Evolutionary conservation across 2,797 vertebrate species (phyloP).

Genomic region (Chanos chanos): DNA sequence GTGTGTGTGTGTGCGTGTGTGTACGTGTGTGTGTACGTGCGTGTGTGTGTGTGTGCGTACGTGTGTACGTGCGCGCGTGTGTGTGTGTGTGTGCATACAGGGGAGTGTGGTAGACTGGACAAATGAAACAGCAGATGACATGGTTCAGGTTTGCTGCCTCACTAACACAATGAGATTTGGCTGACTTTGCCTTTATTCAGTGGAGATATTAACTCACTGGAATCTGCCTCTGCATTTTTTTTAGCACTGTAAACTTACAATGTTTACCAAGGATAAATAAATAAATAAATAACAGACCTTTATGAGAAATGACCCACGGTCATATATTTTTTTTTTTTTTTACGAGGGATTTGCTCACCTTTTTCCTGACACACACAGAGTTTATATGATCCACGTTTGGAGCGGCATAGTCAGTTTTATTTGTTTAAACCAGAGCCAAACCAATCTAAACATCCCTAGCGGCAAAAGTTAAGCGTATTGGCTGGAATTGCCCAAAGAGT

Average conservation of each 20-base stretch:
- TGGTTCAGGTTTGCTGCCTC: slow-evolving; percentile 1
- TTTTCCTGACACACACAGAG: too few species aligned
- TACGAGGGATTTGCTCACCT: too few species aligned
- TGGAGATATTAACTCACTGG: background rate
- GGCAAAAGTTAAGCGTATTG: too few species aligned
- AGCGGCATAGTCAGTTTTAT: too few species aligned
- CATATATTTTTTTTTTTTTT: too few species aligned
- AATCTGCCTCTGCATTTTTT: background rate
- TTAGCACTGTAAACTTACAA: background rate
- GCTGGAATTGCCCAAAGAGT: background rate
- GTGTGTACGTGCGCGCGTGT: background rate
- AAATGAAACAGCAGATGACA: background rate
- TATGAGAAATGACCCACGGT: too few species aligned
- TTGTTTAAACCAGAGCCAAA: too few species aligned
- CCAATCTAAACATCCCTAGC: too few species aligned
- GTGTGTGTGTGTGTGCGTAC: background rate
- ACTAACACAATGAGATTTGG: background rate
- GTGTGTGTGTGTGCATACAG: background rate
- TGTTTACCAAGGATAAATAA: too few species aligned
- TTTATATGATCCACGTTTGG: too few species aligned
- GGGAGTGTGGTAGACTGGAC: too few species aligned
- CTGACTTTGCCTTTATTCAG: slow-evolving; percentile 19
- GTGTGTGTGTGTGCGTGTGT: background rate
- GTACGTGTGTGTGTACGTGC: background rate
- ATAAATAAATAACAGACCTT: too few species aligned